Percentiles rank a stretch among this genome's conserved stretches.
Evolutionary conservation across 1,140 invertebrate species (phyloP).

Genomic region (Drosophila auraria): DNA sequence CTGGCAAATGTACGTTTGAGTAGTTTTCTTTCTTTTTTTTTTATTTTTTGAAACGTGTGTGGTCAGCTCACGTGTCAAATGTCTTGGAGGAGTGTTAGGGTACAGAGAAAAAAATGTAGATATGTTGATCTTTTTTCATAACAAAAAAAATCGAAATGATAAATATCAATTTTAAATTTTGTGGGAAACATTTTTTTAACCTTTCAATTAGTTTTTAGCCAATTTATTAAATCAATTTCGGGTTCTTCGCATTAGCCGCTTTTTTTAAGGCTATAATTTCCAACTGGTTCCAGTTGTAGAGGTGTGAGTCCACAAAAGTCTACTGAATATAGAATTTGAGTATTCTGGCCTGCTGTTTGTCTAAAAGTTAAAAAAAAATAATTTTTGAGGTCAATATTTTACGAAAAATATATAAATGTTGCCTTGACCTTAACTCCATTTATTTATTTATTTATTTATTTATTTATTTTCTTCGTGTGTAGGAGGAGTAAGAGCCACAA

Average conservation of each 20-base stretch:
- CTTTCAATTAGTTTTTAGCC: too few relatives aligned
- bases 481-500: constrained; percentile 8
- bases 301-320: not conserved
- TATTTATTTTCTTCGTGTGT: not conserved
- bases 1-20: constrained; percentile 26
- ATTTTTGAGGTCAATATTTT: not conserved
- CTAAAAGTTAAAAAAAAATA: not conserved
- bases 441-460: not conserved
- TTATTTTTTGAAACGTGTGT: constrained; percentile 27
- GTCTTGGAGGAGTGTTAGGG: constrained; percentile 19
- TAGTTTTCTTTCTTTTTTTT: constrained; percentile 4
- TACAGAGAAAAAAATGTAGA: not conserved
- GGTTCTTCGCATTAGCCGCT: too few relatives aligned
- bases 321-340: too few relatives aligned
- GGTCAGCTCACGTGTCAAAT: constrained; percentile 72
- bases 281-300: not conserved
- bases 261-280: not conserved
- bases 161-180: too few relatives aligned
- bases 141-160: too few relatives aligned
- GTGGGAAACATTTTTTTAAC: too few relatives aligned
- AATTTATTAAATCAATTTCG: too few relatives aligned
- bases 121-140: too few relatives aligned
- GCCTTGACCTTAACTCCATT: not conserved
- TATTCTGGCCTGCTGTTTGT: too few relatives aligned
- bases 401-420: too few relatives aligned